A percentile compares a stretch with the other conserved stretches of the same genome.
Conservation (phyloP, 2,113 vertebrate species). For the Entomyzon cyanotis region DNA sequence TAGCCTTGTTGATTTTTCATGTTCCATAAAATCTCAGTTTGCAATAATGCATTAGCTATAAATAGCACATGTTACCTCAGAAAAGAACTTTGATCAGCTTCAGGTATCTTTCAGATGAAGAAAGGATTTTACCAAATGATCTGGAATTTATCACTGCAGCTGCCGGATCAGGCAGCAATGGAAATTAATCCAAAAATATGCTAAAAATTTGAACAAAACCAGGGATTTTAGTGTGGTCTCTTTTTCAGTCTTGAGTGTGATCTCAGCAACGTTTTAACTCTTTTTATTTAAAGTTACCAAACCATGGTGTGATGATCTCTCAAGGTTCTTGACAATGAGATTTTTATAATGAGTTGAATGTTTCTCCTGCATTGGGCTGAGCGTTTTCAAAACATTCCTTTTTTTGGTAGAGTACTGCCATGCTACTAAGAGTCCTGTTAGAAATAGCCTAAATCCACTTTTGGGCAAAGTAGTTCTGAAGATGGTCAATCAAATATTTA, state of each 20-base stretch:
- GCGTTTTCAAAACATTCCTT: neutral
- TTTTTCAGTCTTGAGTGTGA: neutral
- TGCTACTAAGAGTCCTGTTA: neutral
- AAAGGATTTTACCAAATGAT: neutral
- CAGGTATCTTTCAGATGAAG: neutral
- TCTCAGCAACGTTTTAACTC: neutral
- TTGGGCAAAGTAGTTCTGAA: neutral
- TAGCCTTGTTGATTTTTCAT: neutral
- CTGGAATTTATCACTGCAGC: neutral
- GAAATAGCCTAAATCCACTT: neutral
- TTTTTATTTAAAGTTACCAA: neutral
- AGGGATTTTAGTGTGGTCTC: neutral
- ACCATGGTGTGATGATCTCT: neutral
- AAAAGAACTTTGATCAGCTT: neutral
- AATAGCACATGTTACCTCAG: neutral
- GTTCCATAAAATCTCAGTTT: neutral
- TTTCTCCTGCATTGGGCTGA: neutral
- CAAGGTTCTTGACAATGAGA: neutral
- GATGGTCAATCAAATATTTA: neutral
- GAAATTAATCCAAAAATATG: conserved; percentile 1
- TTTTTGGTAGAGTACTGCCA: neutral
- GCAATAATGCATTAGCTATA: neutral
- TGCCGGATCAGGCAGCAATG: neutral
- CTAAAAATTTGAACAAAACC: neutral
- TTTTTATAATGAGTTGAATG: neutral